These are phyloP conservation scores for Toxonevra muliebris DNA, from an alignment of 2,888 invertebrate genomes.

Conservation along the genomic window DNA sequence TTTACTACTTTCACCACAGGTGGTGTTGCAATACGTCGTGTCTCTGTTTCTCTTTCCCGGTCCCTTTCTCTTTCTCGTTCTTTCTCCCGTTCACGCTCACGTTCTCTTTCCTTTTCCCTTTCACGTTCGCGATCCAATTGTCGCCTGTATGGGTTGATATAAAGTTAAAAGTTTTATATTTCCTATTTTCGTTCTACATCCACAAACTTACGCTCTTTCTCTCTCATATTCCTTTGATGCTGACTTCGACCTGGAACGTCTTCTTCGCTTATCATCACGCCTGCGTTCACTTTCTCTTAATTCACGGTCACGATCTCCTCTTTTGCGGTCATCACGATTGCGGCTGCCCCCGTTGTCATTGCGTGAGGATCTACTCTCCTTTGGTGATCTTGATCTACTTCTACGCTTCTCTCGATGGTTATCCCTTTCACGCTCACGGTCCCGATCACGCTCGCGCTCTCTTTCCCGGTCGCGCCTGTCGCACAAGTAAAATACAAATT, in stretches of 20 bases:
- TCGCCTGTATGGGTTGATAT: conserved; percentile 26
- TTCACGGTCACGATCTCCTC: conserved; percentile 41
- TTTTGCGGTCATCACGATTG: conserved; percentile 56
- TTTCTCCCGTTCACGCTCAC: conserved; percentile 68
- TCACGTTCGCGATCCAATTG: conserved; percentile 72
- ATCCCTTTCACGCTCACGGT: conserved; percentile 56
- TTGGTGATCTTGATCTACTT: conserved; percentile 47
- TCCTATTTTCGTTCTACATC: conserved; percentile 38
- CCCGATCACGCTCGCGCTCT: conserved; percentile 48
- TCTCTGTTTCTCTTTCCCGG: conserved; percentile 37
- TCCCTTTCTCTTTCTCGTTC: conserved; percentile 40
- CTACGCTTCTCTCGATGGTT: conserved; percentile 49
- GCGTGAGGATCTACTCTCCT: conserved; percentile 52
- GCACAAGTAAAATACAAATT: background rate
- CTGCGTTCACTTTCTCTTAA: conserved; percentile 47
- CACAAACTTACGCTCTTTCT: conserved; percentile 59
- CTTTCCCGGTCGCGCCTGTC: conserved; percentile 34
- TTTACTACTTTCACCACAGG: conserved; percentile 52
- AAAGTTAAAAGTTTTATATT: conserved; percentile 25
- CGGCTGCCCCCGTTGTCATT: conserved; percentile 49
- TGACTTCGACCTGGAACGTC: conserved; percentile 51
- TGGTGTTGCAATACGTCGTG: conserved; percentile 37
- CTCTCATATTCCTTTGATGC: conserved; percentile 54
- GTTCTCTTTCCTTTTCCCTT: conserved; percentile 43
- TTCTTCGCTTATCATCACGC: conserved; percentile 57